A percentile compares a stretch with the other conserved stretches of the same genome.
Evolutionary conservation across 2,113 vertebrate genomes (phyloP).

Genomic region (Passer montanus): DNA sequence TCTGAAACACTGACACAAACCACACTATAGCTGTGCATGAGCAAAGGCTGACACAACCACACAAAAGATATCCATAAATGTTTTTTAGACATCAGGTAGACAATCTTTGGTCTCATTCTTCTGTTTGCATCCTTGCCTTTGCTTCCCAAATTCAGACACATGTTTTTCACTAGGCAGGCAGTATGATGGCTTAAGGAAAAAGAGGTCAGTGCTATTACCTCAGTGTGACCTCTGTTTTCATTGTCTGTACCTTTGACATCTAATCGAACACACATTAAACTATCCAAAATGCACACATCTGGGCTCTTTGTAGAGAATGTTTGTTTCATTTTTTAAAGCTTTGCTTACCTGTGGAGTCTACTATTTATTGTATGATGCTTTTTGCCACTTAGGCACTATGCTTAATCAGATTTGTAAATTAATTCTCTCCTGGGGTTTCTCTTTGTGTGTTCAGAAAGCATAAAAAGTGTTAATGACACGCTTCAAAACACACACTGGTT

Average conservation of each 20-base stretch:
- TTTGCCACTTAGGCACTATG: slow-evolving; percentile 33
- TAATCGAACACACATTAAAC: background rate
- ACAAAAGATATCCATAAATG: background rate
- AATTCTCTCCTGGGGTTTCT: slow-evolving; percentile 57
- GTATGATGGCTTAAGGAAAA: background rate
- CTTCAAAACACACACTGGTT: slow-evolving; percentile 60
- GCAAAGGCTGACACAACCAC: background rate
- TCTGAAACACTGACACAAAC: background rate
- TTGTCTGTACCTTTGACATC: background rate
- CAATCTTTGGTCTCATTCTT: background rate
- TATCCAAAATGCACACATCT: background rate
- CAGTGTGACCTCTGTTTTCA: background rate
- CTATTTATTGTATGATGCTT: slow-evolving; percentile 24
- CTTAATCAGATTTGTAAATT: slow-evolving; percentile 63
- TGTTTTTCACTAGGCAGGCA: background rate
- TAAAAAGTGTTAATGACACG: slow-evolving; percentile 46
- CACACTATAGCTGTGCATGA: background rate
- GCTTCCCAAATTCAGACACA: background rate
- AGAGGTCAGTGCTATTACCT: background rate
- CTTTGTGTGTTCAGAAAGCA: slow-evolving; percentile 58
- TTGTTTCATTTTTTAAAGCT: background rate
- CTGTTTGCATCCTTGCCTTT: background rate
- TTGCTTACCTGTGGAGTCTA: slow-evolving; percentile 37
- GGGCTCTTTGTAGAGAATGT: background rate
- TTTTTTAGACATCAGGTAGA: background rate